Conservation (phyloP, 2,888 invertebrate genomes). For the Lasioglossum villosulum region DNA sequence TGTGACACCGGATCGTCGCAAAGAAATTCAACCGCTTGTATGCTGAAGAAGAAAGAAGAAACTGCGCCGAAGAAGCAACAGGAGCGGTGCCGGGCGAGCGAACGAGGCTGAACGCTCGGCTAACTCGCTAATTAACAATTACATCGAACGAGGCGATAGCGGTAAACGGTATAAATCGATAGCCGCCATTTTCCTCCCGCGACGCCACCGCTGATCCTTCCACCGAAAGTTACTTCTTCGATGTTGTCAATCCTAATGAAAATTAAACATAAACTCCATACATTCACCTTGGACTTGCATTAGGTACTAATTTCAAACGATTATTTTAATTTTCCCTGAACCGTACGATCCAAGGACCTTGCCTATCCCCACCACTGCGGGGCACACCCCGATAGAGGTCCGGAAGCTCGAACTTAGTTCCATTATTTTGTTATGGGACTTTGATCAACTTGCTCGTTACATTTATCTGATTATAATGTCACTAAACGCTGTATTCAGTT, state of each 20-base stretch:
- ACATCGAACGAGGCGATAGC: constrained; percentile 41
- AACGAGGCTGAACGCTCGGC: constrained; percentile 21
- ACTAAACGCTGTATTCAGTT: too few relatives aligned
- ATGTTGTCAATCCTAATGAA: background rate
- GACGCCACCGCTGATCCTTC: background rate
- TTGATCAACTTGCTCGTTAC: too few relatives aligned
- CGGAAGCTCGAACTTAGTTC: too few relatives aligned
- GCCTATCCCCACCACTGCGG: too few relatives aligned
- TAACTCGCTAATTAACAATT: constrained; percentile 55
- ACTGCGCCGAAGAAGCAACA: constrained; percentile 12
- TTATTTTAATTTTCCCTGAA: too few relatives aligned
- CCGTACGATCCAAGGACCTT: too few relatives aligned
- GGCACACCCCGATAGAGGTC: too few relatives aligned
- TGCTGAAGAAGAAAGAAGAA: constrained; percentile 28
- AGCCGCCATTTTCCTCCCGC: constrained; percentile 20
- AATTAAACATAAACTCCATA: too few relatives aligned
- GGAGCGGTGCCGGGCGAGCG: background rate
- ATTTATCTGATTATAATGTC: too few relatives aligned
- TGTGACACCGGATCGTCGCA: constrained; percentile 49
- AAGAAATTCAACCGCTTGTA: constrained; percentile 48
- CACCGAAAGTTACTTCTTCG: background rate
- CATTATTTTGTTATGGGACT: too few relatives aligned
- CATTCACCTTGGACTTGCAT: too few relatives aligned
- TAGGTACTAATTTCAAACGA: too few relatives aligned
- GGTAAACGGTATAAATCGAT: constrained; percentile 38